These are phyloP conservation scores for Aleiodes alternator DNA, from an alignment of 2,888 invertebrate species.

Conservation along the genomic window DNA sequence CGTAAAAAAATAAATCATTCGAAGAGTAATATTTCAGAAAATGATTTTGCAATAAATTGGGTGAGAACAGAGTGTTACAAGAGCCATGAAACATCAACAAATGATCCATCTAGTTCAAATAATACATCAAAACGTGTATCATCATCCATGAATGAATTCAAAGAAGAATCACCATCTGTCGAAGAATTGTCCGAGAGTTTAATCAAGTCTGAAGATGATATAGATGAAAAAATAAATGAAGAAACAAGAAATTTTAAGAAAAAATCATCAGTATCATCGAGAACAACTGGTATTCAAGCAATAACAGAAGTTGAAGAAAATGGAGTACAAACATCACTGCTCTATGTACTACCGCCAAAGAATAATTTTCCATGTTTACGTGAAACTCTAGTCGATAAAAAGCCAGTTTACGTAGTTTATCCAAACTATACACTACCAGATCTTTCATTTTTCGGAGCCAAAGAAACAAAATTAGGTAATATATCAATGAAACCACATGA, in stretches of 20 bases:
- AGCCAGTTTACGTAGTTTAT: constrained; percentile 92
- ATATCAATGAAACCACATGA: constrained; percentile 85
- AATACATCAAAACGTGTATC: constrained; percentile 62
- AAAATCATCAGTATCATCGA: constrained; percentile 59
- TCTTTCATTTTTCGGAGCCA: constrained; percentile 83
- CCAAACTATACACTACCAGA: constrained; percentile 94
- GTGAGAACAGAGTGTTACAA: constrained; percentile 67
- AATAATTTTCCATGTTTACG: constrained; percentile 63
- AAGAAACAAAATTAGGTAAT: constrained; percentile 77
- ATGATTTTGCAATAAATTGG: constrained; percentile 73
- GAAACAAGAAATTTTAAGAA: background rate
- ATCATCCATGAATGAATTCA: constrained; percentile 66
- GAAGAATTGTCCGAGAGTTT: constrained; percentile 76
- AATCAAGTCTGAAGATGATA: constrained; percentile 66
- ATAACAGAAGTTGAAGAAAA: constrained; percentile 70
- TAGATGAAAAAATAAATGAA: constrained; percentile 1
- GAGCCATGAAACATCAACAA: constrained; percentile 56
- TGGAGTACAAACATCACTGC: constrained; percentile 70
- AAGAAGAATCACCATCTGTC: constrained; percentile 77
- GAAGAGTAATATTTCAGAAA: constrained; percentile 60
- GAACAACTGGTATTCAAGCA: constrained; percentile 67
- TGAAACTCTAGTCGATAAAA: constrained; percentile 73
- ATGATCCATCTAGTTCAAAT: constrained; percentile 55
- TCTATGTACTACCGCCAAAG: constrained; percentile 68
- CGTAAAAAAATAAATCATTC: constrained; percentile 63